Conservation (phyloP, 2,888 invertebrate species). For the Mesopsocus fuscifrons region DNA sequence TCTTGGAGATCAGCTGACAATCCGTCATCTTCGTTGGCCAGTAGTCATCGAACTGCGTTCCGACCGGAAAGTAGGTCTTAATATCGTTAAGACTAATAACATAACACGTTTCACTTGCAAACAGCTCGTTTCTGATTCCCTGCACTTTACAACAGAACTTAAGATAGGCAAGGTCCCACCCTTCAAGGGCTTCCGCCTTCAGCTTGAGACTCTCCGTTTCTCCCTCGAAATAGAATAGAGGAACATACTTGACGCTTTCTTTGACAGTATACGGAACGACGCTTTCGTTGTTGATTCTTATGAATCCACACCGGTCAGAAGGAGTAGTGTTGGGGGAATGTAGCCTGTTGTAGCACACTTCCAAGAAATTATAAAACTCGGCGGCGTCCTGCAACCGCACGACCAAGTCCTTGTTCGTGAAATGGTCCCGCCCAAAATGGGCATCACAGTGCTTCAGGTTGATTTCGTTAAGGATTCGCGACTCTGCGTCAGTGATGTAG, state of each 20-base stretch:
- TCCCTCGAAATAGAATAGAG: conserved; percentile 76
- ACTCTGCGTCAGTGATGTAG: conserved; percentile 81
- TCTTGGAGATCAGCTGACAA: conserved; percentile 42
- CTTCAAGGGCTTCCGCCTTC: conserved; percentile 69
- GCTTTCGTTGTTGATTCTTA: conserved; percentile 79
- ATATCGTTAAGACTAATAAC: conserved; percentile 81
- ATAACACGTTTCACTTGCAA: conserved; percentile 77
- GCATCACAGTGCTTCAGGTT: conserved; percentile 82
- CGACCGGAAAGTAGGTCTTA: conserved; percentile 75
- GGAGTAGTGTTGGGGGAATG: conserved; percentile 40
- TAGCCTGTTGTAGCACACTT: conserved; percentile 72
- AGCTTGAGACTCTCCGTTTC: conserved; percentile 80
- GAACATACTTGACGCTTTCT: conserved; percentile 70
- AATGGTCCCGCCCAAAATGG: conserved; percentile 73
- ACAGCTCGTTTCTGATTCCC: conserved; percentile 76
- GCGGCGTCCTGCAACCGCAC: conserved; percentile 74
- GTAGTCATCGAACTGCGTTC: conserved; percentile 79
- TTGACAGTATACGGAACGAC: conserved; percentile 83
- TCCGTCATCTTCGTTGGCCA: conserved; percentile 83
- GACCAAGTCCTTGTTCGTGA: conserved; percentile 75
- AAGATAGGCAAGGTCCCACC: conserved; percentile 82
- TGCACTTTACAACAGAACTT: conserved; percentile 91
- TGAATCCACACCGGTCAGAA: conserved; percentile 69
- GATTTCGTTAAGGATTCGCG: conserved; percentile 77
- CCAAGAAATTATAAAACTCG: conserved; percentile 78